Conservation (phyloP, 1,140 invertebrate genomes). For the Choristoneura fumiferana region DNA sequence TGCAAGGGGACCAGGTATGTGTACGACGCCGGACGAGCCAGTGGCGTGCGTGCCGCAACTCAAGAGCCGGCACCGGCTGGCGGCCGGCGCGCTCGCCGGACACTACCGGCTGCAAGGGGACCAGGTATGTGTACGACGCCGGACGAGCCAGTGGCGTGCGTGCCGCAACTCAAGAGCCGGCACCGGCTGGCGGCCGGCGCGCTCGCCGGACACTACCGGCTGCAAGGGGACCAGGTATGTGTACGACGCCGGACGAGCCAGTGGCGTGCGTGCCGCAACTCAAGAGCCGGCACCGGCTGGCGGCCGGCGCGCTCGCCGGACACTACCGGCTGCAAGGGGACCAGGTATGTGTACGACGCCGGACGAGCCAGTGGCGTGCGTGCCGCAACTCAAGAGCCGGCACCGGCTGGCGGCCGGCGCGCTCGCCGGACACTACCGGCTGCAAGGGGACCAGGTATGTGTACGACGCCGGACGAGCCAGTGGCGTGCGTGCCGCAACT, state of each 20-base stretch:
- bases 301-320: constrained; percentile 84
- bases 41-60: constrained; percentile 83
- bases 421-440: constrained; percentile 87
- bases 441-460: constrained; percentile 88
- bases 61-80: constrained; percentile 72
- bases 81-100: constrained; percentile 84
- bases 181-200: constrained; percentile 79
- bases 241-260: constrained; percentile 93
- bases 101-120: constrained; percentile 87
- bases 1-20: constrained; percentile 88
- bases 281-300: constrained; percentile 72
- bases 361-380: constrained; percentile 86
- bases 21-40: constrained; percentile 93
- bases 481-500: constrained; percentile 83
- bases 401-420: constrained; percentile 79
- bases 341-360: constrained; percentile 92
- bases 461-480: constrained; percentile 93
- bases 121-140: constrained; percentile 92
- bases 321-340: constrained; percentile 87
- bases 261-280: constrained; percentile 83
- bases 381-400: constrained; percentile 82
- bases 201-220: constrained; percentile 87
- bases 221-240: constrained; percentile 88
- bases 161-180: constrained; percentile 82
- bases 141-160: constrained; percentile 86